phyloP scores from a whole-genome alignment of 2,113 vertebrate genomes.

The Chlamydotis undulata region DNA sequence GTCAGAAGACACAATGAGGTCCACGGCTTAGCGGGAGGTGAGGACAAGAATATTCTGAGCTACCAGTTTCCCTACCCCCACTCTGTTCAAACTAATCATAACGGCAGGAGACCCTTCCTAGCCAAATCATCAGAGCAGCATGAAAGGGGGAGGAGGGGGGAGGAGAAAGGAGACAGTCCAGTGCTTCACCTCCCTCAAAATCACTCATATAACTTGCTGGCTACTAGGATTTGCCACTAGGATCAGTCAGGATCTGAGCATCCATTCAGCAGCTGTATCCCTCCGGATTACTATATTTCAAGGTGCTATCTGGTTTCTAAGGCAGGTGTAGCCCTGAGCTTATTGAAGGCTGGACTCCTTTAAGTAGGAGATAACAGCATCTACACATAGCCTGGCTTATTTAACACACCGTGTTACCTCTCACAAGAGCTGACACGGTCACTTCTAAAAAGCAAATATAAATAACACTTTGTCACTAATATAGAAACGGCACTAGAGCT shows the following conservation, averaged over 20 bases:
- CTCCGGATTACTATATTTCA: constrained; percentile 69
- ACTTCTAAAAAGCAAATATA: constrained; percentile 79
- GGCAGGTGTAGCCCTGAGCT: constrained; percentile 82
- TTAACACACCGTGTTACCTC: constrained; percentile 62
- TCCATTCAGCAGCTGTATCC: constrained; percentile 51
- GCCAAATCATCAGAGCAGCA: constrained; percentile 33
- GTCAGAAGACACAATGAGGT: constrained; percentile 17
- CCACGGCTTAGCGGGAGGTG: neutral
- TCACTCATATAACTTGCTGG: neutral
- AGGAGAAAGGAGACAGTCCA: neutral
- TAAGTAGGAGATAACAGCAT: constrained; percentile 66
- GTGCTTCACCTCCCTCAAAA: constrained; percentile 13
- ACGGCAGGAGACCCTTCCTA: constrained; percentile 8
- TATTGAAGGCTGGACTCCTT: constrained; percentile 75
- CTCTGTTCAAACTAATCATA: neutral
- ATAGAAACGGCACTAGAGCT: constrained; percentile 70
- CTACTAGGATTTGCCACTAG: constrained; percentile 29
- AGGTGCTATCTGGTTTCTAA: constrained; percentile 82
- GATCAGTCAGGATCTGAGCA: constrained; percentile 35
- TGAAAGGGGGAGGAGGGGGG: neutral
- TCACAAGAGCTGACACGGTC: constrained; percentile 63
- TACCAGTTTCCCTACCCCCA: neutral
- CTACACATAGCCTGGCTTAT: constrained; percentile 70
- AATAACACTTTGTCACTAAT: constrained; percentile 76
- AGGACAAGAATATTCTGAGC: neutral